Conservation (phyloP, 92 coral and sea anemone species). For the Phenganax stokvisi region DNA sequence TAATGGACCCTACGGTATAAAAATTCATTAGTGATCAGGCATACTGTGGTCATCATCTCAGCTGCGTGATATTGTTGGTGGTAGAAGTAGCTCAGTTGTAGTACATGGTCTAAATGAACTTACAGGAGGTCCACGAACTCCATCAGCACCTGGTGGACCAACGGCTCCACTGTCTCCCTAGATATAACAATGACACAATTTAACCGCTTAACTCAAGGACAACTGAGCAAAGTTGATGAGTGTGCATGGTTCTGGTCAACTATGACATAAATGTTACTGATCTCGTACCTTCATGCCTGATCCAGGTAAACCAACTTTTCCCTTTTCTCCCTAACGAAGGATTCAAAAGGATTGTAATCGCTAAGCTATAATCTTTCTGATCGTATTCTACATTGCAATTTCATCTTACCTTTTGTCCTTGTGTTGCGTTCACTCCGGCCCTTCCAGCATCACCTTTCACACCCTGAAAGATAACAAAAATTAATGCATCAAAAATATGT, state of each 20-base stretch:
- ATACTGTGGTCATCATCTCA: too few species aligned
- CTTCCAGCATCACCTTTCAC: constrained; percentile 16
- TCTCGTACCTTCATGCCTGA: constrained; percentile 13
- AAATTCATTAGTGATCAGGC: background rate
- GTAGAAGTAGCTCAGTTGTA: too few species aligned
- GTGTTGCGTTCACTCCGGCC: constrained; percentile 20
- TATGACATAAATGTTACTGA: background rate
- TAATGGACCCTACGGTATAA: background rate
- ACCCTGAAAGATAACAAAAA: background rate
- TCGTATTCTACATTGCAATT: background rate
- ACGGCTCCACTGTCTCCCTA: constrained; percentile 50
- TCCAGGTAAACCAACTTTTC: constrained; percentile 66
- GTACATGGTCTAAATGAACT: constrained; percentile 16
- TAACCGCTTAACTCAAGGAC: background rate
- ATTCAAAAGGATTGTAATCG: background rate
- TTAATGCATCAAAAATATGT: too few species aligned
- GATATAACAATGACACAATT: background rate
- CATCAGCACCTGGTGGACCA: constrained; percentile 48
- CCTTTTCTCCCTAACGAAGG: constrained; percentile 62
- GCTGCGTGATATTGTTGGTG: too few species aligned
- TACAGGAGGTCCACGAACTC: constrained; percentile 52
- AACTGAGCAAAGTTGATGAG: too few species aligned
- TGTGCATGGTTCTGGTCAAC: background rate
- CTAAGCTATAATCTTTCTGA: background rate
- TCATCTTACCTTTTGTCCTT: constrained; percentile 26